Evolutionary conservation across 2,888 invertebrate species (phyloP), one percentile per base, ranked within the genome.

Genomic region (Pterostichus madidus): DNA sequence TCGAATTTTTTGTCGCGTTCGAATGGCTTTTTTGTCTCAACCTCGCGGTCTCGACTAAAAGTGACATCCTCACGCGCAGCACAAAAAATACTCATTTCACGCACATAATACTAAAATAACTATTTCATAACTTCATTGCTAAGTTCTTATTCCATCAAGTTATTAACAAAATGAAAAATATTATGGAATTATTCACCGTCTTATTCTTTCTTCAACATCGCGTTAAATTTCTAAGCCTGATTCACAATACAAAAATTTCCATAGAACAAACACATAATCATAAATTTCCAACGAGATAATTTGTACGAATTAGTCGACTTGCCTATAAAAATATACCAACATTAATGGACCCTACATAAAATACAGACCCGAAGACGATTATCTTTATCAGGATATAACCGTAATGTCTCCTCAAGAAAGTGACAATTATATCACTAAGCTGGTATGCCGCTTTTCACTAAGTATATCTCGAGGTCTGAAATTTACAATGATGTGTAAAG

Each of bases 301-400:
- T 64, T 64, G 64, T 64, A 64, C 64, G 64, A 64, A 64, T 64
- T 64, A 39, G 56, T 15, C 15, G 15, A 56, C 8, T 52, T 13
- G 64, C 39, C 64, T 64, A 64, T 64, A 64, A 64, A 61, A 64
- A 64, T 64, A 64, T 64, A 64, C 39, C 64, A 35, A 56, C 56
- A 17, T 32, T 35, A 64, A 64, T 64, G 64, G 64, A 64, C 15
- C 7, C 35, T 15, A 64, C 13, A 64, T 56, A 56, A 17, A 56
- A 17, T 56, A 1, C 56, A 56, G 17, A 17, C 17, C 56, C 17
- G 8, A 39, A 52, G 56, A 13, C 17, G 56, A 56, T 56, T 56
- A 56, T 56, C 8, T 5, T 56, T 56, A 56, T 56, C 56, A 13
- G 49, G 5, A 39, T 39, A 39, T 39, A 52, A 52, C 52, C 52